phyloP scores from a whole-genome alignment of 2,113 vertebrate species.

The Sylvilagus bachmani region DNA sequence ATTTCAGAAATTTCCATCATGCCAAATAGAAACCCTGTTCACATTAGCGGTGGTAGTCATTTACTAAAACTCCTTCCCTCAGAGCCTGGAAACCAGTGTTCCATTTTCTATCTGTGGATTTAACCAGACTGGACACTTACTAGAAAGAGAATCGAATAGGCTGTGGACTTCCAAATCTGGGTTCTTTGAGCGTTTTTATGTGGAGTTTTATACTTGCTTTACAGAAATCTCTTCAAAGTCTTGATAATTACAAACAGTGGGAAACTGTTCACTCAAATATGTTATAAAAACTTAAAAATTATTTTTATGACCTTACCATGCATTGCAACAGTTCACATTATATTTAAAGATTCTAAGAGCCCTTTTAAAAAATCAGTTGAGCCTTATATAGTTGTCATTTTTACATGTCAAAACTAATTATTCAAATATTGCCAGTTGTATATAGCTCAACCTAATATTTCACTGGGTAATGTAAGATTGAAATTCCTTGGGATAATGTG shows the following conservation, averaged over 20 bases:
- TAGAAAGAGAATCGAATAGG: not conserved
- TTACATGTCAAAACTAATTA: not conserved
- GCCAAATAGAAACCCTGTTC: not conserved
- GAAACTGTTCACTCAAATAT: conserved; percentile 43
- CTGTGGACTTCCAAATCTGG: not conserved
- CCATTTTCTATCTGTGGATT: not conserved
- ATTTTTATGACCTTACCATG: not conserved
- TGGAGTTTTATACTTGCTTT: conserved; percentile 16
- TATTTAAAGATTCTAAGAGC: conserved; percentile 13
- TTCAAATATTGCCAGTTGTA: not conserved
- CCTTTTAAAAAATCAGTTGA: not conserved
- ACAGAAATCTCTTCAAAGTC: not conserved
- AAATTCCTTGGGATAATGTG: not conserved
- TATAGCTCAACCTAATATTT: not conserved
- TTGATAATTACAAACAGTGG: not conserved
- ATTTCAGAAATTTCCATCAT: not conserved
- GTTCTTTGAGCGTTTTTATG: not conserved
- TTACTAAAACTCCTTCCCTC: not conserved
- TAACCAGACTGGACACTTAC: not conserved
- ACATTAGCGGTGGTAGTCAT: not conserved
- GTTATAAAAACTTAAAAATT: not conserved
- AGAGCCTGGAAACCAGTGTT: not conserved
- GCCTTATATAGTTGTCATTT: not conserved
- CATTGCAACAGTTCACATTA: not conserved
- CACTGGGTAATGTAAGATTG: not conserved